Conservation (phyloP, 2,113 vertebrate species). For the Spermophilus dauricus region DNA sequence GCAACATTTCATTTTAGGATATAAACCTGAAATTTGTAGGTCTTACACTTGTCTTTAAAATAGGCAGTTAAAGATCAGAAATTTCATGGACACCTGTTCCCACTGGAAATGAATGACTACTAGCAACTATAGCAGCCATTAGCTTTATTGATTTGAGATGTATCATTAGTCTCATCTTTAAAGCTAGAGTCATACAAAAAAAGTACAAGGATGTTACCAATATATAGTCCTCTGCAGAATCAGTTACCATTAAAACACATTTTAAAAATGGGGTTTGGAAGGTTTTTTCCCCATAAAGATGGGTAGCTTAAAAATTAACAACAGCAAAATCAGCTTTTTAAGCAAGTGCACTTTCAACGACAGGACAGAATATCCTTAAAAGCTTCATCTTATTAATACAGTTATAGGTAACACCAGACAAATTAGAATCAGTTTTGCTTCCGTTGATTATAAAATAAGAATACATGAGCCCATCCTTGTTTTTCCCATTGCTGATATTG, state of each 20-base stretch:
- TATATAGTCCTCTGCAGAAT: background rate
- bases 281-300: background rate
- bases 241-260: slow-evolving; percentile 13
- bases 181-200: background rate
- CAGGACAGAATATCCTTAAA: background rate
- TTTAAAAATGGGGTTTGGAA: slow-evolving; percentile 25
- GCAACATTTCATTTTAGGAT: background rate
- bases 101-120: background rate
- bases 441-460: slow-evolving; percentile 3
- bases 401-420: background rate
- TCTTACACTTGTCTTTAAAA: too few relatives aligned
- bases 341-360: slow-evolving; percentile 39
- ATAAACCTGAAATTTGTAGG: too few relatives aligned
- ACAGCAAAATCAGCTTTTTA: slow-evolving; percentile 35
- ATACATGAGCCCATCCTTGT: slow-evolving; percentile 14
- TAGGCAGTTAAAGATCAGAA: too few relatives aligned
- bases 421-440: slow-evolving; percentile 8
- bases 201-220: slow-evolving; percentile 36
- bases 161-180: background rate
- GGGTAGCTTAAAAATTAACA: slow-evolving; percentile 18
- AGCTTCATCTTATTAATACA: background rate
- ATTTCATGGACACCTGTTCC: slow-evolving; percentile 34
- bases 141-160: background rate
- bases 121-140: background rate
- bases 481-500: background rate